Percentiles rank a stretch among this genome's conserved stretches.
These are phyloP conservation scores for Plagodis dolabraria DNA, from an alignment of 2,888 invertebrate species.

Conservation along the genomic window DNA sequence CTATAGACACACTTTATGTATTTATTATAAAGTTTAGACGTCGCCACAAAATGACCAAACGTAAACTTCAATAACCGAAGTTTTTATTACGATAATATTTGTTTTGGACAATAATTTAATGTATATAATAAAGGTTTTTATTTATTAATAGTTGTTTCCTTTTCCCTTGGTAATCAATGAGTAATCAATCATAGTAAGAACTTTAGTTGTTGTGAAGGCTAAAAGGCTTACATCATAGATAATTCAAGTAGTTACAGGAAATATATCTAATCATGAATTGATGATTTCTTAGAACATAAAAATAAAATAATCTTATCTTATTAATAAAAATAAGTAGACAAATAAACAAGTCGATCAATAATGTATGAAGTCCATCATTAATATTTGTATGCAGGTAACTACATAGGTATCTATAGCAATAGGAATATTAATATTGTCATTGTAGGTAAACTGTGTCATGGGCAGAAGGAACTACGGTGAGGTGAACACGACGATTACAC, in stretches of 20 bases:
- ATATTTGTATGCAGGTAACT: no score
- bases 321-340: slow-evolving; percentile 1
- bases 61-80: slow-evolving; percentile 79
- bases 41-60: slow-evolving; percentile 57
- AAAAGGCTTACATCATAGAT: slow-evolving; percentile 9
- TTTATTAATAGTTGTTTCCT: slow-evolving; percentile 60
- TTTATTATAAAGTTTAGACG: slow-evolving; percentile 58
- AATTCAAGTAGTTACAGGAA: slow-evolving; percentile 12
- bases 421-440: not conserved
- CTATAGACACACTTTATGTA: slow-evolving; percentile 64
- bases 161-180: slow-evolving; percentile 6
- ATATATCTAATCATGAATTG: slow-evolving; percentile 4
- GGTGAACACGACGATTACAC: slow-evolving; percentile 13
- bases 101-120: slow-evolving; percentile 79
- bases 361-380: not conserved
- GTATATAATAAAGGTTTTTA: slow-evolving; percentile 83
- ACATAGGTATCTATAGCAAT: not conserved
- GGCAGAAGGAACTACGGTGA: slow-evolving; percentile 16
- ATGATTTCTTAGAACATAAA: slow-evolving; percentile 9
- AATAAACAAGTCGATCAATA: slow-evolving; percentile 15
- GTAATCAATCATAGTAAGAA: not conserved
- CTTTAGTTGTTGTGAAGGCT: slow-evolving; percentile 1
- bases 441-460: slow-evolving; percentile 23
- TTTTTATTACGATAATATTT: slow-evolving; percentile 67
- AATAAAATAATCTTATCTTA: slow-evolving; percentile 7